Conservation (phyloP, 2,797 vertebrate genomes). For the Hybognathus amarus region DNA sequence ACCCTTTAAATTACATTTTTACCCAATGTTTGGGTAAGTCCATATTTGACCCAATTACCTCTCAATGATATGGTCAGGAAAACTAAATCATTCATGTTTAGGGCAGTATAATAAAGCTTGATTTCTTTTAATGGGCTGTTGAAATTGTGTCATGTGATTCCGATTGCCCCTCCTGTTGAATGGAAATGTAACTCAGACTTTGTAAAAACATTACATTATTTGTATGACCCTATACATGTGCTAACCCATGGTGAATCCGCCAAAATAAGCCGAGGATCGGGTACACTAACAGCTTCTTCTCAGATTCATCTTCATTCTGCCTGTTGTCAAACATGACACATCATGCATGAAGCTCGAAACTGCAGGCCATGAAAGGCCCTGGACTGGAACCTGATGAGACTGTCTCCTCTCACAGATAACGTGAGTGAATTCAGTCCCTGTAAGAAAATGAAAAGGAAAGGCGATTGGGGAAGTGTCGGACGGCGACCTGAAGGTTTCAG, state of each 20-base stretch:
- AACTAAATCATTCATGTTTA: too few relatives aligned
- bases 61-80: too few relatives aligned
- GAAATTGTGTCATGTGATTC: too few relatives aligned
- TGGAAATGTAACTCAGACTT: background rate
- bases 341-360: background rate
- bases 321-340: conserved; percentile 3
- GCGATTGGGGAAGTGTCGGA: conserved; percentile 70
- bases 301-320: conserved; percentile 32
- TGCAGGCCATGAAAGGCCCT: conserved; percentile 47
- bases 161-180: too few relatives aligned
- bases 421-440: conserved; percentile 68
- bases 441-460: conserved; percentile 61
- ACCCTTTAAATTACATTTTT: too few relatives aligned
- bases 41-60: too few relatives aligned
- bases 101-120: too few relatives aligned
- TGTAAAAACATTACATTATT: background rate
- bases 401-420: conserved; percentile 65
- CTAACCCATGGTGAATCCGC: too few relatives aligned
- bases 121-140: too few relatives aligned
- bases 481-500: conserved; percentile 55
- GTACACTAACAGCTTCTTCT: conserved; percentile 1
- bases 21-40: too few relatives aligned
- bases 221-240: background rate
- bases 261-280: background rate
- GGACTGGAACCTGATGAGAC: conserved; percentile 61